Conservation (phyloP, 2,113 vertebrate species). For the Pyxicephalus adspersus region DNA sequence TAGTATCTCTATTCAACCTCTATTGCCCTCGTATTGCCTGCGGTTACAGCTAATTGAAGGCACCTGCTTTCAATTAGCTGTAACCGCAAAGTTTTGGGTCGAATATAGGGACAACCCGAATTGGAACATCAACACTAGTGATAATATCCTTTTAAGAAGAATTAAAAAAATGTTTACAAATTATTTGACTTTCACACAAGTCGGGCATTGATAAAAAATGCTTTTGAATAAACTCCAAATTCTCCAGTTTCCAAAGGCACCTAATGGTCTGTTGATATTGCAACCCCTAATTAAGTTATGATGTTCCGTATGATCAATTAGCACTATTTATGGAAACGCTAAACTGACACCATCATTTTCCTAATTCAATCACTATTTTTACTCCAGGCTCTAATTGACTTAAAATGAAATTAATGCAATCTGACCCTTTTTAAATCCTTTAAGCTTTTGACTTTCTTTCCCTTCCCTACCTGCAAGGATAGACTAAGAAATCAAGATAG, state of each 20-base stretch:
- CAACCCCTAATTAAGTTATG: slow-evolving; percentile 48
- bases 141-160: too few species aligned
- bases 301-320: slow-evolving; percentile 29
- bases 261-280: slow-evolving; percentile 39
- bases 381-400: slow-evolving; percentile 46
- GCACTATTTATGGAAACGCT: slow-evolving; percentile 21
- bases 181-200: neutral
- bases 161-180: too few species aligned
- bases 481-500: slow-evolving; percentile 1
- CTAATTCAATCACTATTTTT: slow-evolving; percentile 55
- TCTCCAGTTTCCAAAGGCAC: slow-evolving; percentile 24
- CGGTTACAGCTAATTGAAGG: too few species aligned
- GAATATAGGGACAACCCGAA: too few species aligned
- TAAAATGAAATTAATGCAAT: slow-evolving; percentile 48
- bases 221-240: neutral
- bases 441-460: slow-evolving; percentile 34
- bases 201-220: neutral
- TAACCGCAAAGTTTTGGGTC: too few species aligned
- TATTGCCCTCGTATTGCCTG: too few species aligned
- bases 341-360: slow-evolving; percentile 48
- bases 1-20: too few species aligned
- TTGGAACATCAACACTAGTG: too few species aligned
- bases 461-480: slow-evolving; percentile 27
- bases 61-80: too few species aligned
- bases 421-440: slow-evolving; percentile 50